Evolutionary conservation across 2,888 invertebrate genomes (phyloP), one percentile per base, ranked within the genome.

Genomic region (Lepidochitona cinerea): DNA sequence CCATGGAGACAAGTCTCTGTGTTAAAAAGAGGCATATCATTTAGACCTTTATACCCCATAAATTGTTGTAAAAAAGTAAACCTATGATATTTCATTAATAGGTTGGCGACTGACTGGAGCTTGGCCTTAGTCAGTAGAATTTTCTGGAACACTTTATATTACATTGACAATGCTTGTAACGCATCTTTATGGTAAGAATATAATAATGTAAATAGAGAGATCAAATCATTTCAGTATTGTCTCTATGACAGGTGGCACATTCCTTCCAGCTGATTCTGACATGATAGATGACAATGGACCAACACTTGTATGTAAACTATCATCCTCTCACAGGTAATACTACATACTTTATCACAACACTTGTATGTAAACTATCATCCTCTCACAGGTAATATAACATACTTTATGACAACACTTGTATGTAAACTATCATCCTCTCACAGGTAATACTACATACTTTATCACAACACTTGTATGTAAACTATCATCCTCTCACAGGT

Each of bases 401-500:
- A n/a, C n/a, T n/a, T n/a, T n/a, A n/a, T n/a, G n/a, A n/a, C 82
- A 65, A 59, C 74, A 35, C 85, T 80, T 68, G 35, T 78, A 18
- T 83, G 84, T 72, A 86, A 84, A 78, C 72, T 86, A 33, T 82
- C 86, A 18, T 54, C 80, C 59, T 83, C 84, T 73, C 83, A 85
- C 79, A 85, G 84, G 85, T 85, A 72, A 59, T 70, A 26, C 29
- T n/a, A 37, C 12, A 52, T 7, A n/a, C n/a, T n/a, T n/a, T n/a
- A n/a, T n/a, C n/a, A n/a, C 82, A 65, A 59, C 74, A 35, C 85
- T 80, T 68, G 35, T 78, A 18, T 83, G 84, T 72, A 86, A 84
- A 78, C 72, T 86, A 33, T 82, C 86, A 18, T 54, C 80, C 59
- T 83, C 84, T 73, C 83, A 85, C 79, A 85, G 84, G 85, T 85